A percentile compares a stretch with the other conserved stretches of the same genome.
Evolutionary conservation across 2,113 vertebrate species (phyloP).

Genomic region (Eurypyga helias): DNA sequence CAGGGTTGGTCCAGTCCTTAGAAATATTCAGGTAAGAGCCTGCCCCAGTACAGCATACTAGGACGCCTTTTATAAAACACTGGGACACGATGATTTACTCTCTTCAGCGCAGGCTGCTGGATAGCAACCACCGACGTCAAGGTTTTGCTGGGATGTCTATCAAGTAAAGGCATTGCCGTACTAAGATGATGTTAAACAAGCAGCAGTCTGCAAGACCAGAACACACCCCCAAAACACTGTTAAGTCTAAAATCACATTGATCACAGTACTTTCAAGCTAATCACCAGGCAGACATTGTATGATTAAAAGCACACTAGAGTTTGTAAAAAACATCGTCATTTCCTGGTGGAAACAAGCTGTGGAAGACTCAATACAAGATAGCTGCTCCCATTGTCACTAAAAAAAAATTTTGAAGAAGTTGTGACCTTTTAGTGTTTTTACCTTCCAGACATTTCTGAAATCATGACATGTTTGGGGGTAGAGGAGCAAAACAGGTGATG

Average conservation of each 20-base stretch:
- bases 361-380: not conserved
- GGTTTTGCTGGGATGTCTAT: not conserved
- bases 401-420: not conserved
- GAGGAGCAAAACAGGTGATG: not conserved
- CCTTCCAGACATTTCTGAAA: not conserved
- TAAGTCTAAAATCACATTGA: not conserved
- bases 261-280: not conserved
- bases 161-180: not conserved
- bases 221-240: not conserved
- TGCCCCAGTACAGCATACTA: not conserved
- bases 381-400: not conserved
- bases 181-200: not conserved
- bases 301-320: not conserved
- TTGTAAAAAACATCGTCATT: not conserved
- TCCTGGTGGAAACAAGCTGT: not conserved
- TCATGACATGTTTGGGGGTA: not conserved
- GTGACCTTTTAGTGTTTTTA: not conserved
- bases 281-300: not conserved
- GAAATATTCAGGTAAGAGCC: not conserved
- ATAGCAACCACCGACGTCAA: not conserved
- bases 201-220: not conserved
- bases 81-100: not conserved
- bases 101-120: not conserved
- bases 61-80: not conserved
- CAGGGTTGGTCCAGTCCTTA: not conserved